phyloP scores from a whole-genome alignment of 2,113 vertebrate genomes.

The Jaculus jaculus region DNA sequence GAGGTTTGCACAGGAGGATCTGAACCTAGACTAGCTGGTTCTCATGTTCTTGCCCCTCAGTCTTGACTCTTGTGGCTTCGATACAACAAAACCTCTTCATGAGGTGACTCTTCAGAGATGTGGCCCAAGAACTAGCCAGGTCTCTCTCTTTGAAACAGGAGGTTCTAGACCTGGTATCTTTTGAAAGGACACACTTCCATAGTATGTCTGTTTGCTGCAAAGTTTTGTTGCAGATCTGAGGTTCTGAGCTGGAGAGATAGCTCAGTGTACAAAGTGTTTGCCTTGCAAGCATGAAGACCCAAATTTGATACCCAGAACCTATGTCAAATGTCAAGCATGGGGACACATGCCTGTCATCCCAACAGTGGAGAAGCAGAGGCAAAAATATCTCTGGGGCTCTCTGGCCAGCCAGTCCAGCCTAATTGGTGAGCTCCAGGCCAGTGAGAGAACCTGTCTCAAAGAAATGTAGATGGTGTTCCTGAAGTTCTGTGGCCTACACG shows the following conservation, averaged over 20 bases:
- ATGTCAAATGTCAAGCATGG: too few species aligned
- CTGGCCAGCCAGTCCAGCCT: too few species aligned
- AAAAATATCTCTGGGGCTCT: too few species aligned
- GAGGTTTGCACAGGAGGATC: not conserved
- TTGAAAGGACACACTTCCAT: not conserved
- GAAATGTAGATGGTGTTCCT: too few species aligned
- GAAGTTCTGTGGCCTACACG: too few species aligned
- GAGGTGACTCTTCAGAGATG: not conserved
- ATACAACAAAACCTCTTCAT: fast-evolving
- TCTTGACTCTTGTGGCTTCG: not conserved
- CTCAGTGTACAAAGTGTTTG: too few species aligned
- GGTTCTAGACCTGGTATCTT: not conserved
- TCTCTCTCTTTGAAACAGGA: not conserved
- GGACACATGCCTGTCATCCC: too few species aligned
- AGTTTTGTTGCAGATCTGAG: not conserved
- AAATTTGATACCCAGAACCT: too few species aligned
- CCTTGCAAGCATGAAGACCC: too few species aligned
- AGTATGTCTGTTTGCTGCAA: not conserved
- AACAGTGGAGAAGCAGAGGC: too few species aligned
- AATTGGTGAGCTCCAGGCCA: too few species aligned
- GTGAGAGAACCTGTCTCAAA: too few species aligned
- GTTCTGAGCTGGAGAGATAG: not conserved
- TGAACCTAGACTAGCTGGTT: not conserved
- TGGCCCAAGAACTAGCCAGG: not conserved
- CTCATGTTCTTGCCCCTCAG: not conserved